phyloP scores from a whole-genome alignment of 37 sponge, comb jelly and placozoan species.

The Ephydatia muelleri region DNA sequence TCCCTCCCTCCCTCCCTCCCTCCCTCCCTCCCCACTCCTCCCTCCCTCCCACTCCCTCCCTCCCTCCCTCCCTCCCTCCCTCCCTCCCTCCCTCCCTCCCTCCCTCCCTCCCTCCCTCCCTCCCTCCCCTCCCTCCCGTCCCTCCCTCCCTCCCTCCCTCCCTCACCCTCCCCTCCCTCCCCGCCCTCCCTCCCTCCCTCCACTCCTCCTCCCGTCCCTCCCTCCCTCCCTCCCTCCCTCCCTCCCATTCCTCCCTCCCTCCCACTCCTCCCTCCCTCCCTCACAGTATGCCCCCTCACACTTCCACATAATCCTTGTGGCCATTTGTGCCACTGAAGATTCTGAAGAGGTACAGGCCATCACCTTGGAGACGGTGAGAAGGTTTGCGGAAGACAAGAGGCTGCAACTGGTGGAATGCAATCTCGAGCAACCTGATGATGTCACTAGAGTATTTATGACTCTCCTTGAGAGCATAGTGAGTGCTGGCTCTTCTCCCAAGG shows the following conservation, averaged over 20 bases:
- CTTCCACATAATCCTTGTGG: slow-evolving; percentile 55
- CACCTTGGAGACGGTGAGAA: slow-evolving; percentile 40
- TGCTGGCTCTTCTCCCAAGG: background rate
- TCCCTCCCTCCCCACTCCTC: background rate
- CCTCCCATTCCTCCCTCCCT: background rate
- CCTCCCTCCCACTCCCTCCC: background rate
- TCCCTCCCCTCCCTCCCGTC: slow-evolving; percentile 23
- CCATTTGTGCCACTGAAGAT: slow-evolving; percentile 13
- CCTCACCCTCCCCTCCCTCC: background rate
- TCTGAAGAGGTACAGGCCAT: background rate
- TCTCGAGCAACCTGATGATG: background rate
- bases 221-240: background rate
- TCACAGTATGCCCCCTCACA: slow-evolving; percentile 48
- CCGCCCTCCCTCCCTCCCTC: slow-evolving; percentile 9
- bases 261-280: background rate
- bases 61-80: slow-evolving; percentile 28
- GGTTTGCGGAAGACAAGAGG: slow-evolving; percentile 55
- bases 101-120: background rate
- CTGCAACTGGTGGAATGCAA: slow-evolving; percentile 37
- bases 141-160: slow-evolving; percentile 1
- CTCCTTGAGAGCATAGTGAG: slow-evolving; percentile 40
- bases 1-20: background rate
- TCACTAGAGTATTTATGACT: slow-evolving; percentile 24
- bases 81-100: slow-evolving; percentile 4
- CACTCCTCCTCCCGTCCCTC: background rate